A percentile compares a stretch with the other conserved stretches of the same genome.
Conservation (phyloP, 2,888 invertebrate genomes). For the Acrocyrtus sp. region DNA sequence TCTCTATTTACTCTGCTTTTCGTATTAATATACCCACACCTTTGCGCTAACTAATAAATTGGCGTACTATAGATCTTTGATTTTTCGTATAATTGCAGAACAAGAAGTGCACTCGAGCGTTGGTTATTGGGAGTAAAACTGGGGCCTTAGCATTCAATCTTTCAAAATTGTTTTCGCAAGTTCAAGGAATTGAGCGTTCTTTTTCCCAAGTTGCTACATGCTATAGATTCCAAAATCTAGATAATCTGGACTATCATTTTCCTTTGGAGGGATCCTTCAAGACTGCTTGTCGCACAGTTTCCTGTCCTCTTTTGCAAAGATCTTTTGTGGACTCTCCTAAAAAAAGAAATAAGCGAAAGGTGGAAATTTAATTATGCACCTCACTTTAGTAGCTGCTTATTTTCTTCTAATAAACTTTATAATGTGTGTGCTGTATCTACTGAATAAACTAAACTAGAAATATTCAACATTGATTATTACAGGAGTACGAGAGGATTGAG, state of each 20-base stretch:
- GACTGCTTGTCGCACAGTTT: conserved; percentile 32
- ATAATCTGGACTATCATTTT: conserved; percentile 49
- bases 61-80: background rate
- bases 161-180: conserved; percentile 53
- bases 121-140: conserved; percentile 59
- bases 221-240: conserved; percentile 56
- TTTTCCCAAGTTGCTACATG: conserved; percentile 57
- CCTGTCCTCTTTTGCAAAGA: conserved; percentile 17
- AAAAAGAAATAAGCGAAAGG: conserved; percentile 24
- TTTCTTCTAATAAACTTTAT: too few species aligned
- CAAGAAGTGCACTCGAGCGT: conserved; percentile 41
- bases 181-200: conserved; percentile 57
- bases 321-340: background rate
- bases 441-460: too few species aligned
- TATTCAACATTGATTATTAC: too few species aligned
- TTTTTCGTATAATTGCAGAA: conserved; percentile 32
- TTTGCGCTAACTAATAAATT: too few species aligned
- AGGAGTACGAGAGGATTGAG: conserved; percentile 51
- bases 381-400: too few species aligned
- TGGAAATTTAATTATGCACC: too few species aligned
- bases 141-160: conserved; percentile 56
- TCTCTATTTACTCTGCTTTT: background rate
- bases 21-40: background rate
- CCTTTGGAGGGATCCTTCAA: conserved; percentile 59
- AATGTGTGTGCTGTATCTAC: too few species aligned